Evolutionary conservation across 2,113 vertebrate genomes (phyloP), one percentile per base, ranked within the genome.

Genomic region (Picathartes gymnocephalus): DNA sequence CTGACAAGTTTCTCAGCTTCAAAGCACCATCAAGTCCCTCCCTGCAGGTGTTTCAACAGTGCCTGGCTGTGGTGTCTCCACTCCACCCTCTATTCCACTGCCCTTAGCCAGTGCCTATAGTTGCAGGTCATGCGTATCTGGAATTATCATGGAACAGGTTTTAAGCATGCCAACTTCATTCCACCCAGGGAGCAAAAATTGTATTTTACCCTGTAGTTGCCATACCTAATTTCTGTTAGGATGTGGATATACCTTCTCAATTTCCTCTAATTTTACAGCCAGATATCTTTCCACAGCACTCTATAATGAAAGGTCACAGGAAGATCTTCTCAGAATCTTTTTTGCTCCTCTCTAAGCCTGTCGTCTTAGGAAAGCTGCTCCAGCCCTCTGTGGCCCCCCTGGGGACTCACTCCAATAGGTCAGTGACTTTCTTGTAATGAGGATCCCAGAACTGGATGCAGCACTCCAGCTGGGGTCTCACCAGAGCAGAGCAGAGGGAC

Each of bases 401-500:
- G 4, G 3, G 4, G 2, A 83, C 42, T 7, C 33, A 42, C 19
- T 62, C 9, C 5, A n/a, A 21, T 2, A 62, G 12, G 7, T 42
- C 42, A 60, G 11, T 37, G 18, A 12, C 11, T 48, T 48, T 69
- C 28, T n/a, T 61, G 8, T 31, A 35, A 30, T 48, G 15, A 62
- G 13, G 15, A 27, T 37, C 37, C 23, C 51, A 45, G 37, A 65
- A 7, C 2, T n/a, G 28, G 13, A n/a, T 28, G 33, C 23, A 64
- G 20, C 7, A 57, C 4, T 64, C 7, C 19, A 18, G 6, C 35
- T 64, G 6, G 5, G 13, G 30, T 56, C 9, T 57, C 19, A 77
- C 11, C 42, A 83, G 31, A 42, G 10, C 0, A 0, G 27, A 66
- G 14, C 2, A 33, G 6, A 71, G 44, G 13, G 4, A 4, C 11